These are phyloP conservation scores for Porphyrio hochstetteri DNA, from an alignment of 2,113 vertebrate species.

Conservation along the genomic window DNA sequence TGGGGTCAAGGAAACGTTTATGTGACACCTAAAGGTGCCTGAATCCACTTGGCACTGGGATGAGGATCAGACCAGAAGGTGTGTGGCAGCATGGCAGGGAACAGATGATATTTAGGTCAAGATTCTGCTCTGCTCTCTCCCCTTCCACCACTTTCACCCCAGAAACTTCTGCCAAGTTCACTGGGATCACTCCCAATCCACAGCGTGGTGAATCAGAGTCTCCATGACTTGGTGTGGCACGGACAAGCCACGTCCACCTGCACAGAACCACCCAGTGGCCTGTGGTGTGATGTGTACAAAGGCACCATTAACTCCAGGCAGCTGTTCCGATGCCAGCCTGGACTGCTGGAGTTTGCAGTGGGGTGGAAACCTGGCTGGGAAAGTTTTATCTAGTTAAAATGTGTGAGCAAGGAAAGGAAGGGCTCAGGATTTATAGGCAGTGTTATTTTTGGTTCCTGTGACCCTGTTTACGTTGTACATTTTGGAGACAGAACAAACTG, in stretches of 20 bases:
- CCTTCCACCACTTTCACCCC: neutral
- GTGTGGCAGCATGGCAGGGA: neutral
- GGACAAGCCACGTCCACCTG: rapidly evolving
- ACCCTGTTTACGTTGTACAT: neutral
- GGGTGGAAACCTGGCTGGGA: neutral
- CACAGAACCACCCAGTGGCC: neutral
- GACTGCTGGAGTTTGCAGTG: neutral
- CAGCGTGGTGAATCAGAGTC: rapidly evolving
- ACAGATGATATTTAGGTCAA: neutral
- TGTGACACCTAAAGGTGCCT: neutral
- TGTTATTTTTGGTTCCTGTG: neutral
- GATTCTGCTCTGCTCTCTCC: neutral
- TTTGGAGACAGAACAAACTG: neutral
- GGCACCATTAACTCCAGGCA: neutral
- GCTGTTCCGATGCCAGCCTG: rapidly evolving
- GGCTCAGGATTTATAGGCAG: neutral
- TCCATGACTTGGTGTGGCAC: rapidly evolving
- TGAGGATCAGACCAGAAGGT: neutral
- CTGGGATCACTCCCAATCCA: neutral
- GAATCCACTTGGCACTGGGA: neutral
- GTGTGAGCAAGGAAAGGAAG: neutral
- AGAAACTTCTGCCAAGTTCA: neutral
- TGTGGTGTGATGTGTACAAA: rapidly evolving
- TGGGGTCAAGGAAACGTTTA: neutral
- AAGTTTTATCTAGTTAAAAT: neutral